phyloP scores from a whole-genome alignment of 2,797 vertebrate species.

The Notamacropus eugenii region DNA sequence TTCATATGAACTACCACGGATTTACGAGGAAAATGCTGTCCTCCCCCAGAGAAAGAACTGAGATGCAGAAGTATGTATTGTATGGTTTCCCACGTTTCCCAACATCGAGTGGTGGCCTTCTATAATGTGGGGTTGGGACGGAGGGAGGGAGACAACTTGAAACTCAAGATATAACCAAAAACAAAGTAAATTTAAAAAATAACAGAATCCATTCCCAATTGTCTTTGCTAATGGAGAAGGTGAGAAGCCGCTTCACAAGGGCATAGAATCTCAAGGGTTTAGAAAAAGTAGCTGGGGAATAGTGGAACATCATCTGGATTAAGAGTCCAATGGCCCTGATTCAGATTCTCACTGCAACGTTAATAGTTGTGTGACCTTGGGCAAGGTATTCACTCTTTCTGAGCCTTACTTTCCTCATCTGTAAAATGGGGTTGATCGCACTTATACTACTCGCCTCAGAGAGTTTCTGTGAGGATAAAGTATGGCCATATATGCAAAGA shows the following conservation, averaged over 20 bases:
- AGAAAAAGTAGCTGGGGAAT: not conserved
- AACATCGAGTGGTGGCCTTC: not conserved
- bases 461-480: not conserved
- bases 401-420: not conserved
- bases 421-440: not conserved
- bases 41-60: not conserved
- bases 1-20: not conserved
- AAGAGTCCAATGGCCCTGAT: not conserved
- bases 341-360: not conserved
- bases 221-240: not conserved
- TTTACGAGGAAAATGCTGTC: not conserved
- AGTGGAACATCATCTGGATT: not conserved
- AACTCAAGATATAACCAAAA: not conserved
- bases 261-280: not conserved
- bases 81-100: not conserved
- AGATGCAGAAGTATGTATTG: not conserved
- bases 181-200: not conserved
- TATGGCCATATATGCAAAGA: constrained; percentile 11
- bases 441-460: not conserved
- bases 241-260: not conserved
- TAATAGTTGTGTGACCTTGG: not conserved
- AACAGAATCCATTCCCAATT: not conserved
- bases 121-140: not conserved
- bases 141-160: not conserved
- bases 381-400: not conserved